phyloP scores from a whole-genome alignment of 2,797 vertebrate genomes.

The Caiman crocodilus region DNA sequence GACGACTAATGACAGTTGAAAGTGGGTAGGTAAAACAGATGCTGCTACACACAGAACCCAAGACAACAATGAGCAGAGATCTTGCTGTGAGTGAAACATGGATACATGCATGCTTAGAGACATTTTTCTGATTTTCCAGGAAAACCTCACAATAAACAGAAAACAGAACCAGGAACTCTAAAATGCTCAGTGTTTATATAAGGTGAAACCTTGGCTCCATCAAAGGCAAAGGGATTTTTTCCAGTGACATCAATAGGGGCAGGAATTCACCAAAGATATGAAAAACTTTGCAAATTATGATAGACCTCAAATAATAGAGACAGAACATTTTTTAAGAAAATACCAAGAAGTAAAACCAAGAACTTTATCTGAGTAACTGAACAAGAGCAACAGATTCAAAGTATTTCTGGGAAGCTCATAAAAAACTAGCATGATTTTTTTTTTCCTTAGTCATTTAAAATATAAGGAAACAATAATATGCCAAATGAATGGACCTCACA shows the following conservation, averaged over 20 bases:
- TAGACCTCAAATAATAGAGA: background rate
- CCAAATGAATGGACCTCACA: background rate
- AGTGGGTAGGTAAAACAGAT: conserved; percentile 27
- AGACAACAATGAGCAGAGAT: background rate
- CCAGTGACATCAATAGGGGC: background rate
- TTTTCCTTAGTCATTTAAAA: background rate
- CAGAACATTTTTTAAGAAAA: background rate
- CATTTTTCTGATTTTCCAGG: accelerated
- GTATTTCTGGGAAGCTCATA: background rate
- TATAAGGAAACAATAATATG: background rate
- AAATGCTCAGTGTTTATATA: background rate
- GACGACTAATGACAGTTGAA: conserved; percentile 35
- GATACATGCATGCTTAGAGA: accelerated
- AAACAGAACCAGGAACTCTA: background rate
- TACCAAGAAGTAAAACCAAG: background rate
- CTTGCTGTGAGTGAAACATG: background rate
- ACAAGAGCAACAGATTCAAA: background rate
- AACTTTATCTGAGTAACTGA: background rate
- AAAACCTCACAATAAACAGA: background rate
- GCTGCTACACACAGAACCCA: accelerated
- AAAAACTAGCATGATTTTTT: background rate
- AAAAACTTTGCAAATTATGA: background rate
- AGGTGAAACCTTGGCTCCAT: background rate
- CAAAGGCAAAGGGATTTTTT: accelerated
- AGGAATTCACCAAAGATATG: background rate